These are phyloP conservation scores for Pristionchus pacificus DNA, from an alignment of 1,140 invertebrate genomes.

Conservation along the genomic window DNA sequence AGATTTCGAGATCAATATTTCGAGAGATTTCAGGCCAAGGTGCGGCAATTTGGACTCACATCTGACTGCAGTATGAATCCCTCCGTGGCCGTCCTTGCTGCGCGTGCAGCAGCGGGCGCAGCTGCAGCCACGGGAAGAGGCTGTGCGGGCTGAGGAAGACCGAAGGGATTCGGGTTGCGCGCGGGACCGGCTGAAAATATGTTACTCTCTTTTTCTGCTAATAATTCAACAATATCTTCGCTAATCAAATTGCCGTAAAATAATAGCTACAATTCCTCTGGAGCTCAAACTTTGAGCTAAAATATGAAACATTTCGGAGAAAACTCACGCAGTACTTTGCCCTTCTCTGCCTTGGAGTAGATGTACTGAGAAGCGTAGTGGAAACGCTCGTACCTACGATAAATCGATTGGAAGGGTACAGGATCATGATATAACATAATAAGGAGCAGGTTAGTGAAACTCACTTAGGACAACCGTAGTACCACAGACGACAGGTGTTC, in stretches of 20 bases:
- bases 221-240: too few relatives aligned
- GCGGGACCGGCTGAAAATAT: conserved; percentile 25
- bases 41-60: too few relatives aligned
- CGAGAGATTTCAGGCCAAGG: too few relatives aligned
- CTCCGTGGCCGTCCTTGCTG: conserved; percentile 2
- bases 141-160: conserved; percentile 12
- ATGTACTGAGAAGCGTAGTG: conserved; percentile 45
- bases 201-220: too few relatives aligned
- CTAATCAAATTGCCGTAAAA: too few relatives aligned
- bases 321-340: conserved; percentile 41
- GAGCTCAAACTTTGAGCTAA: background rate
- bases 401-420: too few relatives aligned
- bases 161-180: conserved; percentile 14
- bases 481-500: conserved; percentile 47
- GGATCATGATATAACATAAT: too few relatives aligned
- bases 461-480: conserved; percentile 43
- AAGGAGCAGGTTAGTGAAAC: too few relatives aligned
- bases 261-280: too few relatives aligned
- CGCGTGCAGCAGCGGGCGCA: conserved; percentile 12
- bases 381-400: conserved; percentile 41
- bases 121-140: background rate
- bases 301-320: conserved; percentile 4
- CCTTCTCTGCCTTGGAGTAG: conserved; percentile 46
- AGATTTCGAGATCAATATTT: too few relatives aligned
- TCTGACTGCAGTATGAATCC: too few relatives aligned